Evolutionary conservation across 2,797 vertebrate species (phyloP).

Genomic region (Lacerta agilis): DNA sequence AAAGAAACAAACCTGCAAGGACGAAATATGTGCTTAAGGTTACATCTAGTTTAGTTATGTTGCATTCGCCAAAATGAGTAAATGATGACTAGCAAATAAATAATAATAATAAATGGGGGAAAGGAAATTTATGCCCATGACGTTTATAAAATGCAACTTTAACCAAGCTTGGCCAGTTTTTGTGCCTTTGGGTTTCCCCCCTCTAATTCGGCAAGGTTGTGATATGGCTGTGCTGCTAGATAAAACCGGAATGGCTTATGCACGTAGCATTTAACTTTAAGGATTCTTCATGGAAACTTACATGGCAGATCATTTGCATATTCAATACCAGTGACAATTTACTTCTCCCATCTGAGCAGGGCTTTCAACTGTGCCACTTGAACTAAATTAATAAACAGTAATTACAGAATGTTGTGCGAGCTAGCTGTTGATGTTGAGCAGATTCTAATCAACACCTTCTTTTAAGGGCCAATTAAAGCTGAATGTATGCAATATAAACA

Average conservation of each 20-base stretch:
- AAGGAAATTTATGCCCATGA: conserved; percentile 39
- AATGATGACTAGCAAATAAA: conserved; percentile 49
- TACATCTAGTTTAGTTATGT: conserved; percentile 23
- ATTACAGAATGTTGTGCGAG: conserved; percentile 87
- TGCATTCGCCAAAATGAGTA: conserved; percentile 51
- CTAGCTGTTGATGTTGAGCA: conserved; percentile 86
- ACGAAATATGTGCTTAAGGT: background rate
- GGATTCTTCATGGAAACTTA: conserved; percentile 82
- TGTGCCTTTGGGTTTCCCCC: conserved; percentile 5
- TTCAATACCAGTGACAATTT: conserved; percentile 87
- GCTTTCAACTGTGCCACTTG: conserved; percentile 87
- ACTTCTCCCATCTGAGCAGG: conserved; percentile 85
- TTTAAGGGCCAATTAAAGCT: conserved; percentile 87
- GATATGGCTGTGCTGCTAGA: conserved; percentile 67
- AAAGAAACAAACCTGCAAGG: background rate
- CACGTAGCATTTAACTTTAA: conserved; percentile 80
- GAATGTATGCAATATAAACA: conserved; percentile 88
- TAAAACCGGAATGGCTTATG: conserved; percentile 75
- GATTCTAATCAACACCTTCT: conserved; percentile 88
- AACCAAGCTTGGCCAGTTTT: conserved; percentile 65
- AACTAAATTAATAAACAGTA: conserved; percentile 89
- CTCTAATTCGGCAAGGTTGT: conserved; percentile 49
- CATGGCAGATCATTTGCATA: conserved; percentile 83
- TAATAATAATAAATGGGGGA: conserved; percentile 47
- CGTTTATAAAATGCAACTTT: conserved; percentile 58